Conservation (phyloP, 2,797 vertebrate genomes). For the Lepus oiostolus region DNA sequence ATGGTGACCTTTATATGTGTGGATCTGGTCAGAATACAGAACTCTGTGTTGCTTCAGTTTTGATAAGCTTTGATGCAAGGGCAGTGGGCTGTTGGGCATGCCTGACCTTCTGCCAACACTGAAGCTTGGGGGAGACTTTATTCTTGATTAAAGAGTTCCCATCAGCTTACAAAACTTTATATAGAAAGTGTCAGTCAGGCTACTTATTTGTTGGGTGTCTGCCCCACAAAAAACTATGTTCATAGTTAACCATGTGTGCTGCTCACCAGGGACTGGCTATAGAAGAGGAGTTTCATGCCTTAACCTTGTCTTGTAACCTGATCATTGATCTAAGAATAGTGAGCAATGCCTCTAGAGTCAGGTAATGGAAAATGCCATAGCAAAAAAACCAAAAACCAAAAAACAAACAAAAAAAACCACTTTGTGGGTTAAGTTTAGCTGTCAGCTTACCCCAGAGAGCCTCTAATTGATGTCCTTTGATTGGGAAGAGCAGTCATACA, state of each 20-base stretch:
- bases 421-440: background rate
- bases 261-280: background rate
- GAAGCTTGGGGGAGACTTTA: background rate
- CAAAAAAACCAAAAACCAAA: background rate
- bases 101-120: background rate
- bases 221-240: background rate
- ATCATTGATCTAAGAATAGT: background rate
- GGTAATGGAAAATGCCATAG: background rate
- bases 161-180: background rate
- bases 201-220: background rate
- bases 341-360: background rate
- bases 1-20: background rate
- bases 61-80: background rate
- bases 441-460: background rate
- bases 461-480: background rate
- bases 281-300: background rate
- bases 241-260: background rate
- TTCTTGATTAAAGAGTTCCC: background rate
- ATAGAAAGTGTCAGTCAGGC: background rate
- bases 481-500: background rate
- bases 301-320: background rate
- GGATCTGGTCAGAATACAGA: background rate
- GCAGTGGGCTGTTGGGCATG: background rate
- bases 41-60: background rate
- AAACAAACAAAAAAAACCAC: too few relatives aligned